Conservation (phyloP, 92 coral and sea anemone genomes). For the Actinostola sp. region DNA sequence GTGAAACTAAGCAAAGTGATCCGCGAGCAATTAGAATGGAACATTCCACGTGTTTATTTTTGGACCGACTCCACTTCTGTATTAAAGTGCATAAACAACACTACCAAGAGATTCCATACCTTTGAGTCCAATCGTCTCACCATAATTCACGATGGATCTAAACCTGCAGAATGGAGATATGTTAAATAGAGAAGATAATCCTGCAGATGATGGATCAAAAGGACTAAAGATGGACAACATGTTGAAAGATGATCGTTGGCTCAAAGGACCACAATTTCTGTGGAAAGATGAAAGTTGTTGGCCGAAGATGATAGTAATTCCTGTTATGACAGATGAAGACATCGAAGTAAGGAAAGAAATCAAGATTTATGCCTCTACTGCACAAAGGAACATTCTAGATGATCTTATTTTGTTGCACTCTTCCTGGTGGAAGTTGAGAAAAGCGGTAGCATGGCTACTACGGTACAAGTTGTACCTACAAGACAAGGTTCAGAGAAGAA, state of each 20-base stretch:
- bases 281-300: slow-evolving; percentile 53
- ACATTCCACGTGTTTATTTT: slow-evolving; percentile 11
- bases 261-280: slow-evolving; percentile 53
- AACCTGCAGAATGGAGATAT: slow-evolving; percentile 36
- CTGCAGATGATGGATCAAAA: too few species aligned
- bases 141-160: slow-evolving; percentile 37
- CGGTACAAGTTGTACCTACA: slow-evolving; percentile 35
- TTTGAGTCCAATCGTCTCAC: slow-evolving; percentile 70
- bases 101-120: slow-evolving; percentile 46
- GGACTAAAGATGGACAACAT: slow-evolving; percentile 57
- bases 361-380: slow-evolving; percentile 32
- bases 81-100: slow-evolving; percentile 49
- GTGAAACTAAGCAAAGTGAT: slow-evolving; percentile 36
- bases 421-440: slow-evolving; percentile 64
- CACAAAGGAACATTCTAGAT: slow-evolving; percentile 24
- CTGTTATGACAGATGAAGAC: slow-evolving; percentile 41
- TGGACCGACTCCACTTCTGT: slow-evolving; percentile 63
- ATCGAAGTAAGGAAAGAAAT: slow-evolving; percentile 62
- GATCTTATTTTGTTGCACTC: slow-evolving; percentile 41
- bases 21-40: slow-evolving; percentile 44
- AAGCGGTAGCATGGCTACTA: slow-evolving; percentile 61
- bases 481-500: too few species aligned
- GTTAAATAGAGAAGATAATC: slow-evolving; percentile 57
- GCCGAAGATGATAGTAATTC: slow-evolving; percentile 35
- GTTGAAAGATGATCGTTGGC: slow-evolving; percentile 50